These are phyloP conservation scores for Polyommatus iphigenia DNA, from an alignment of 2,888 invertebrate genomes.

Conservation along the genomic window DNA sequence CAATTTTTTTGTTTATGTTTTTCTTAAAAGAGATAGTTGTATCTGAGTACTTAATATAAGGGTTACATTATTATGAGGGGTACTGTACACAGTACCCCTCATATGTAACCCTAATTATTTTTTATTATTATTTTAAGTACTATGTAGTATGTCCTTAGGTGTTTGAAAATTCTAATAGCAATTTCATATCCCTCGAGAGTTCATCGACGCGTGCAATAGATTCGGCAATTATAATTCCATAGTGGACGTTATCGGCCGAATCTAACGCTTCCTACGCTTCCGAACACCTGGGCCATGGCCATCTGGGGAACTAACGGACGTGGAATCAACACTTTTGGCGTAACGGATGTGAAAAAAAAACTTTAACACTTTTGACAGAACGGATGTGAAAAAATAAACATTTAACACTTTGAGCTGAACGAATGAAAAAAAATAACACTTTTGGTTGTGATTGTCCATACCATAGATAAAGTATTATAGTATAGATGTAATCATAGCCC, in stretches of 20 bases:
- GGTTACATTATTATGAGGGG: too few species aligned
- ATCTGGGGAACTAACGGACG: constrained; percentile 34
- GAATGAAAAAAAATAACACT: background rate
- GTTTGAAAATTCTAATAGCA: background rate
- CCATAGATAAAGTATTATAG: too few species aligned
- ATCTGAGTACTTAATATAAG: too few species aligned
- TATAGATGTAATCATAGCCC: too few species aligned
- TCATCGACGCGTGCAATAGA: constrained; percentile 17
- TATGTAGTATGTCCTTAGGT: background rate
- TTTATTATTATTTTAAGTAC: too few species aligned
- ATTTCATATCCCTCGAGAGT: background rate
- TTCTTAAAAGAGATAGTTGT: too few species aligned
- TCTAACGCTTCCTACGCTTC: constrained; percentile 41
- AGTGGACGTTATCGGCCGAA: constrained; percentile 29
- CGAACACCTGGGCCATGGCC: constrained; percentile 45
- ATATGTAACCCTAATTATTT: too few species aligned
- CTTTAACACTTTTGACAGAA: background rate
- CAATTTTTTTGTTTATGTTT: too few species aligned
- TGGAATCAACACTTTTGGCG: background rate
- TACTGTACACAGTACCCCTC: too few species aligned
- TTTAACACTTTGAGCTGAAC: too few species aligned
- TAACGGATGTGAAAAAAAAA: constrained; percentile 30
- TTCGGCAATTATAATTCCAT: constrained; percentile 29
- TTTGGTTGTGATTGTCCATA: background rate
- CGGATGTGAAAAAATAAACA: too few species aligned